Base-by-base conservation (phyloP, 2,888 invertebrate genomes). In the Mesoligia furuncula region DNA sequence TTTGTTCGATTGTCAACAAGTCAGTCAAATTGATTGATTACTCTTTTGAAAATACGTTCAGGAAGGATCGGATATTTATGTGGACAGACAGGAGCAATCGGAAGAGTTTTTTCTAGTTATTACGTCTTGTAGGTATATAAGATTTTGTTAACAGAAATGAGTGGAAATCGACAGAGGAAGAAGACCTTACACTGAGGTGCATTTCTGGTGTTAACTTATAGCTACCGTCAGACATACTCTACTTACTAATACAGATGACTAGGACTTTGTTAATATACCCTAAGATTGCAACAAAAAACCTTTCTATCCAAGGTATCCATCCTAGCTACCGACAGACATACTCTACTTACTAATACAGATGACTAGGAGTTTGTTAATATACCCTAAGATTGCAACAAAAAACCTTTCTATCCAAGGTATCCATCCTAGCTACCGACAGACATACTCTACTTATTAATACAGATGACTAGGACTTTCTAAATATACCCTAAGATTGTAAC, bases 21-120 rank as follows among this genome's bases (percentile, higher is more conserved):
- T 62, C 73, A 65, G 42, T 39, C 61, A 57, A 57, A 69, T 45
- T 85, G 85, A 84, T 85, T 75, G 71, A 84, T 82, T 62, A n/a
- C 24, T 39, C 20, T 51, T 48, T 45, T 61, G 59, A 75, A 67
- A 71, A 73, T 48, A 72, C 36, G 65, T 48, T 71, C 48, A 67
- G 75, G 70, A 75, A 68, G 27, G 13, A 61, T 62, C n/a, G n/a
- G 27, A 59, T 54, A 45, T 36, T 51, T 54, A 62, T 72, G 57
- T 74, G 36, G 65, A 48, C 4, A 27, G 24, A 20, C 15, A 71
- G 48, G 54, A 75, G 51, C 27, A 31, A 31, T 61, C 1, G 5
- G 54, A 70, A 36, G 3, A 54, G 36, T 64, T 67, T 61, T 72
- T 39, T 51, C 61, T 39, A 24, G 24, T 48, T n/a, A 31, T 8